Evolutionary conservation across 2,888 invertebrate species (phyloP).

Genomic region (Perizoma affinitatum): DNA sequence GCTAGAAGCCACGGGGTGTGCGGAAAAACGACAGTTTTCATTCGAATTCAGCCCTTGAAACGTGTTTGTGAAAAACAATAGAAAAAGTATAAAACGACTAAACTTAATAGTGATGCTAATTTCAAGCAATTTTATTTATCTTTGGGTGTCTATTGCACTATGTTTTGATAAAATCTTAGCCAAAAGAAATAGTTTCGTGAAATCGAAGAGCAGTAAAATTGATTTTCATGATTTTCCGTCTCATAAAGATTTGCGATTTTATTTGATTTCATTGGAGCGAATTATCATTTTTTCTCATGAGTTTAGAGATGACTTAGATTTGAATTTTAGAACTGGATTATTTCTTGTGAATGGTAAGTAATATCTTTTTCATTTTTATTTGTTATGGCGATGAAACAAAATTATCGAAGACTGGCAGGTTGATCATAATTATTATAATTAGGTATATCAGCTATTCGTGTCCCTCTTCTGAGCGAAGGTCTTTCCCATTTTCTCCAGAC

Average conservation of each 20-base stretch:
- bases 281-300: constrained; percentile 45
- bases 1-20: constrained; percentile 41
- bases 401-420: no score
- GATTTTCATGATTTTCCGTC: constrained; percentile 42
- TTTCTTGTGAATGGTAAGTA: constrained; percentile 60
- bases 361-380: background rate
- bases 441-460: no score
- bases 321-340: constrained; percentile 57
- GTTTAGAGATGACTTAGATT: constrained; percentile 50
- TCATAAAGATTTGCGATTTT: constrained; percentile 47
- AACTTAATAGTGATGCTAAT: constrained; percentile 6
- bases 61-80: constrained; percentile 24
- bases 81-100: background rate
- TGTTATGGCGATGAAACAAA: no score
- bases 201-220: constrained; percentile 20
- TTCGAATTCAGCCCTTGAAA: constrained; percentile 39
- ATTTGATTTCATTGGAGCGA: constrained; percentile 47
- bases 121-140: background rate
- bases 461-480: no score
- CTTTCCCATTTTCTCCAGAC: no score
- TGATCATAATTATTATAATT: no score
- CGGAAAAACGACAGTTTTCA: constrained; percentile 46
- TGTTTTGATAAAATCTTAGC: constrained; percentile 3
- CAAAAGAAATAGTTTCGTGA: constrained; percentile 11
- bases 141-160: background rate